Evolutionary conservation across 2,113 vertebrate genomes (phyloP).

Genomic region (Xenopus borealis): DNA sequence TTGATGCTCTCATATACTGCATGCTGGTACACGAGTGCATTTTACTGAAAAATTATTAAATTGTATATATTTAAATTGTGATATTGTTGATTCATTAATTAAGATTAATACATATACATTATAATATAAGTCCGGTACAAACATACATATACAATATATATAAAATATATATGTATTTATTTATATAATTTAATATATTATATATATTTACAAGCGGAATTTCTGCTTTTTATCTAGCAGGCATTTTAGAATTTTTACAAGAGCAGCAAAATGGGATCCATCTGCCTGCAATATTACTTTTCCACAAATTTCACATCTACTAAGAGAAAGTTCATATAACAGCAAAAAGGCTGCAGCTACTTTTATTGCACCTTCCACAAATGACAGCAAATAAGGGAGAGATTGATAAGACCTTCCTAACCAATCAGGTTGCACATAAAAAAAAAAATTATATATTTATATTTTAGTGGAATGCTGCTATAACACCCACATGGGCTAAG

Average conservation of each 20-base stretch:
- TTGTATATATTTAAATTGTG: conserved; percentile 14
- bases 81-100: conserved; percentile 12
- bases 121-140: neutral
- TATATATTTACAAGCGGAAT: conserved; percentile 10
- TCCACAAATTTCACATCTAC: conserved; percentile 16
- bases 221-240: conserved; percentile 19
- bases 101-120: neutral
- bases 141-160: too few relatives aligned
- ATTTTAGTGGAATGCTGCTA: too few relatives aligned
- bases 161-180: too few relatives aligned
- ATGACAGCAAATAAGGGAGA: too few relatives aligned
- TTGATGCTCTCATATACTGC: neutral
- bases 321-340: neutral
- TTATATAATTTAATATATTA: too few relatives aligned
- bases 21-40: conserved; percentile 12
- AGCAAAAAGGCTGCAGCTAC: neutral
- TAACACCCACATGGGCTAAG: too few relatives aligned
- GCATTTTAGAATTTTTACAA: conserved; percentile 39
- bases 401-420: too few relatives aligned
- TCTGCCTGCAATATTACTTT: conserved; percentile 35
- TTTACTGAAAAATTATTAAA: too few relatives aligned
- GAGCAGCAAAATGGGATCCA: conserved; percentile 36
- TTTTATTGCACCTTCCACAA: neutral
- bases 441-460: too few relatives aligned
- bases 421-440: too few relatives aligned